These are phyloP conservation scores for Cossypha polioptera DNA, from an alignment of 2,797 vertebrate species.

Conservation along the genomic window DNA sequence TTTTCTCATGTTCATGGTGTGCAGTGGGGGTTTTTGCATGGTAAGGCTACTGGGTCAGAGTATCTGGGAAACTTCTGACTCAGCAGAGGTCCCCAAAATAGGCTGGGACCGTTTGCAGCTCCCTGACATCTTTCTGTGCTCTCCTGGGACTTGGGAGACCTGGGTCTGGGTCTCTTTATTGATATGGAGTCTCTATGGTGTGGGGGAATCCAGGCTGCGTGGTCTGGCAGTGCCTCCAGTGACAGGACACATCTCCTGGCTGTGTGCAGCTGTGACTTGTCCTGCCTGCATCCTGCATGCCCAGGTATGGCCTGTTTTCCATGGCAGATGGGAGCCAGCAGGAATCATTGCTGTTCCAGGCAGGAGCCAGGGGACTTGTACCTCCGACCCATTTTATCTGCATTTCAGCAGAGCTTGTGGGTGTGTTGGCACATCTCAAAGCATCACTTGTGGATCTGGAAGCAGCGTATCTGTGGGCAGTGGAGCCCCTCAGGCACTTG, in stretches of 20 bases:
- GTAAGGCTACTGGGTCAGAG: neutral
- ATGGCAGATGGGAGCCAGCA: neutral
- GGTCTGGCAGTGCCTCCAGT: neutral
- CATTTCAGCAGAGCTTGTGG: neutral
- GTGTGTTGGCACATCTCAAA: neutral
- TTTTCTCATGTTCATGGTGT: neutral
- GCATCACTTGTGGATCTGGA: neutral
- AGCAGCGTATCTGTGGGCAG: neutral
- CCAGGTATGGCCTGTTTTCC: neutral
- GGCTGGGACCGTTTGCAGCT: neutral
- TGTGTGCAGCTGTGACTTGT: neutral
- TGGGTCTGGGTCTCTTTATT: neutral
- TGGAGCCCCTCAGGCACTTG: neutral
- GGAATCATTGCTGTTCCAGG: neutral
- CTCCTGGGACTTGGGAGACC: neutral
- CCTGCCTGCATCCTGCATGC: neutral
- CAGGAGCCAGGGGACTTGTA: neutral
- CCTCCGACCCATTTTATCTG: neutral
- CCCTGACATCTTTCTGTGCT: neutral
- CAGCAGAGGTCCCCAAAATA: neutral
- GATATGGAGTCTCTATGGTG: rapidly evolving
- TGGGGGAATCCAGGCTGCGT: neutral
- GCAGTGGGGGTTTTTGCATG: neutral
- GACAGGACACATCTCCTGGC: neutral
- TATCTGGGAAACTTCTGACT: neutral